Evolutionary conservation across 2,888 invertebrate genomes (phyloP).

Genomic region (Trissoscelio sp.): DNA sequence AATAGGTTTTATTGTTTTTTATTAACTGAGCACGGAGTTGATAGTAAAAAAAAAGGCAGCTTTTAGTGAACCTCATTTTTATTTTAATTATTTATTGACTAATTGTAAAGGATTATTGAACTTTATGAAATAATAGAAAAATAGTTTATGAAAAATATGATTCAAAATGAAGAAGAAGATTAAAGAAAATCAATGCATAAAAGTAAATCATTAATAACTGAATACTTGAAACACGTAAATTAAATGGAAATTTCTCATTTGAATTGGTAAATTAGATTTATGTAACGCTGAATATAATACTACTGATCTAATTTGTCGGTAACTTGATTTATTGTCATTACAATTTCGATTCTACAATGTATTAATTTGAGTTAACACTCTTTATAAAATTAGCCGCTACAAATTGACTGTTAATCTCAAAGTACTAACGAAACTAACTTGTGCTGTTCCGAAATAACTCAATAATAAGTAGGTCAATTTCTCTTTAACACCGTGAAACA

Average conservation of each 20-base stretch:
- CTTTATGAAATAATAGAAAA: too few relatives aligned
- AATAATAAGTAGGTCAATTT: too few relatives aligned
- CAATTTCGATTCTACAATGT: neutral
- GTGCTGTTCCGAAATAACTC: neutral
- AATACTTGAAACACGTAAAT: conserved; percentile 6
- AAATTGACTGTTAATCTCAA: neutral
- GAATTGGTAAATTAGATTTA: conserved; percentile 19
- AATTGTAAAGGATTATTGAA: too few relatives aligned
- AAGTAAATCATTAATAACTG: conserved; percentile 5
- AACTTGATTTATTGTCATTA: conserved; percentile 15
- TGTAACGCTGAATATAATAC: conserved; percentile 2
- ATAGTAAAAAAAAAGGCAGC: too few relatives aligned
- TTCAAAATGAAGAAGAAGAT: neutral
- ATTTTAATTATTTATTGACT: too few relatives aligned
- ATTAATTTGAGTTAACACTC: neutral
- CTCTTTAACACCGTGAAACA: too few relatives aligned
- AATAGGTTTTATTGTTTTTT: too few relatives aligned
- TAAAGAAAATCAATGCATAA: neutral
- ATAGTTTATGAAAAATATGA: too few relatives aligned
- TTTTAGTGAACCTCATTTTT: too few relatives aligned
- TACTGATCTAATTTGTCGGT: conserved; percentile 5
- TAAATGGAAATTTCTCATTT: conserved; percentile 10
- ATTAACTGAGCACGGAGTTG: too few relatives aligned
- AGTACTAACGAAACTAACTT: neutral
- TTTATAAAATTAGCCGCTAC: conserved; percentile 1